Conservation (phyloP, 2,888 invertebrate species). For the Hemicrepidius hirtus region DNA sequence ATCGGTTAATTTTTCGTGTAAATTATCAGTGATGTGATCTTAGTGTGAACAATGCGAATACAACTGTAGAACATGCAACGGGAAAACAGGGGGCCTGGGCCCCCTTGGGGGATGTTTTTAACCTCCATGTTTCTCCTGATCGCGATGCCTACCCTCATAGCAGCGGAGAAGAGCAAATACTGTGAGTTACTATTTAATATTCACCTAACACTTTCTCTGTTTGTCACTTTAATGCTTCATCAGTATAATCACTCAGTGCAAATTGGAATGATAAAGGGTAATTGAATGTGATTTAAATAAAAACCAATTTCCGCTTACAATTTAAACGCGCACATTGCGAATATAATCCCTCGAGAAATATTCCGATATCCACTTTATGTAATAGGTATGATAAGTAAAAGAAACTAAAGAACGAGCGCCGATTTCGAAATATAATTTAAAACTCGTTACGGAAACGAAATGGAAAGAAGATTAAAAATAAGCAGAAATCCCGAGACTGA, state of each 20-base stretch:
- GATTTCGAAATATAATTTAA: conserved; percentile 18
- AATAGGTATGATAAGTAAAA: conserved; percentile 4
- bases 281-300: not conserved
- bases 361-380: not conserved
- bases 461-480: conserved; percentile 25
- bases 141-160: conserved; percentile 59
- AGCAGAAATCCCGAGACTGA: conserved; percentile 13
- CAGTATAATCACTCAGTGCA: not conserved
- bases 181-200: conserved; percentile 63
- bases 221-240: not conserved
- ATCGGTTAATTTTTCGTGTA: conserved; percentile 13
- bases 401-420: not conserved
- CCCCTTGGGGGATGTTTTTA: conserved; percentile 63
- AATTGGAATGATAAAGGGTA: not conserved
- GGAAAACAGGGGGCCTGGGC: conserved; percentile 65
- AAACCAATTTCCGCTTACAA: not conserved
- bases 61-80: conserved; percentile 36
- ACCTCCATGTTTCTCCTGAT: conserved; percentile 61
- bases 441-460: conserved; percentile 18
- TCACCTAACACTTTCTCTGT: not conserved
- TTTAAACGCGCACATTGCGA: not conserved
- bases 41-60: conserved; percentile 29
- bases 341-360: not conserved
- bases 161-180: conserved; percentile 69
- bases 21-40: conserved; percentile 46